Evolutionary conservation across 1,140 invertebrate genomes (phyloP).

Genomic region (Neodiprion virginianus): DNA sequence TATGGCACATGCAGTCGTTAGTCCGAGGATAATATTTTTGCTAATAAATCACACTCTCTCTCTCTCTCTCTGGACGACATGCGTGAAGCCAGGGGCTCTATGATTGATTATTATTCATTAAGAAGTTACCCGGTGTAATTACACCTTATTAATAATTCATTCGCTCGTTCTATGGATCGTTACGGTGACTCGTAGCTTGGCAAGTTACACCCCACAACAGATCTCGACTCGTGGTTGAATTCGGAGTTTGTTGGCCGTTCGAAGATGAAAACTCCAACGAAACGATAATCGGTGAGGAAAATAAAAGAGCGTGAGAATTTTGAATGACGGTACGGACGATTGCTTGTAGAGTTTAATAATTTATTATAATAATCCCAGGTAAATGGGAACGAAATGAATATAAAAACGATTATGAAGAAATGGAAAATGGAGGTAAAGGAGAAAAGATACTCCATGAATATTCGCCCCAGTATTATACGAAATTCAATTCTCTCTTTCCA

Average conservation of each 20-base stretch:
- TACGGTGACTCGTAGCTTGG: not conserved
- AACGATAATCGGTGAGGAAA: not conserved
- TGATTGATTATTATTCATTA: constrained; percentile 8
- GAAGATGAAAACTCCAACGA: not conserved
- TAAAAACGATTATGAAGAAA: not conserved
- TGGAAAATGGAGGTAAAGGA: not conserved
- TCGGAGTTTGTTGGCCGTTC: not conserved
- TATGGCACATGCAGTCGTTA: too few species aligned
- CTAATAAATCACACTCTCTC: too few species aligned
- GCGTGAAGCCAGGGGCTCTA: not conserved
- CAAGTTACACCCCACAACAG: constrained; percentile 14
- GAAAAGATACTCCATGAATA: constrained; percentile 17
- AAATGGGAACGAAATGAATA: constrained; percentile 5
- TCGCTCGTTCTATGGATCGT: not conserved
- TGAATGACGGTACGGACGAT: not conserved
- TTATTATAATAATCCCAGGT: constrained; percentile 8
- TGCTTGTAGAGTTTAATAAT: not conserved
- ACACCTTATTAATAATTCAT: constrained; percentile 1
- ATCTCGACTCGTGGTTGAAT: not conserved
- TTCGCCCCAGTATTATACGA: constrained; percentile 11
- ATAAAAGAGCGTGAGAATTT: not conserved
- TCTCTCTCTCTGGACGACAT: too few species aligned
- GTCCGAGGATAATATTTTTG: too few species aligned
- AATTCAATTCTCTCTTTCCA: constrained; percentile 43
- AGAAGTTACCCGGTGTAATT: not conserved